Evolutionary conservation across 30 jellyfish, hydroid and myxozoan genomes (phyloP).

Genomic region (Rhopilema esculentum): DNA sequence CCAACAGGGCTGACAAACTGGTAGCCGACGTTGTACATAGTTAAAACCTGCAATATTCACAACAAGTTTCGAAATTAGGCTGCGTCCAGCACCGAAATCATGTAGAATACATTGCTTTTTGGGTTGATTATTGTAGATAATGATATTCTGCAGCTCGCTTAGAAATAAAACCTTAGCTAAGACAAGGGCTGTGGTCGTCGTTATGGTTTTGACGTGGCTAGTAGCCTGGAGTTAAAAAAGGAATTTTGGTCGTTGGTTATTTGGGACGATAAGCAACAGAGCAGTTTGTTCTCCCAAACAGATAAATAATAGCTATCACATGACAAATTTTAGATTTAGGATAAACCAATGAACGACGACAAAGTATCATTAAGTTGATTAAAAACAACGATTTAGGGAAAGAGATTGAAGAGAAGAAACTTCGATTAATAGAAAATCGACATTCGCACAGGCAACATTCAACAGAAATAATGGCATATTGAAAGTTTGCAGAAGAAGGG

Average conservation of each 20-base stretch:
- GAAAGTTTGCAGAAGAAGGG: no score
- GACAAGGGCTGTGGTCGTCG: not conserved
- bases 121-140: not conserved
- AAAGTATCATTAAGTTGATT: no score
- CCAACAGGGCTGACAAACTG: conserved; percentile 89
- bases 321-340: no score
- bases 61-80: not conserved
- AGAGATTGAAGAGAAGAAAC: no score
- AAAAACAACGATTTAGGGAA: no score
- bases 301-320: no score
- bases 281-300: no score
- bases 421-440: no score
- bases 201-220: not conserved
- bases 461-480: no score
- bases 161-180: not conserved
- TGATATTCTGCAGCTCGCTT: not conserved
- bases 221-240: not conserved
- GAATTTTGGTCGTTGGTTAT: no score
- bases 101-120: not conserved
- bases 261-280: not conserved
- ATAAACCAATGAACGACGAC: no score
- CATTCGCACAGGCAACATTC: no score
- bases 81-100: not conserved
- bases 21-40: conserved; percentile 97
- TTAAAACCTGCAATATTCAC: conserved; percentile 70